Conservation (phyloP, 2,113 vertebrate genomes). For the Varanus komodoensis region DNA sequence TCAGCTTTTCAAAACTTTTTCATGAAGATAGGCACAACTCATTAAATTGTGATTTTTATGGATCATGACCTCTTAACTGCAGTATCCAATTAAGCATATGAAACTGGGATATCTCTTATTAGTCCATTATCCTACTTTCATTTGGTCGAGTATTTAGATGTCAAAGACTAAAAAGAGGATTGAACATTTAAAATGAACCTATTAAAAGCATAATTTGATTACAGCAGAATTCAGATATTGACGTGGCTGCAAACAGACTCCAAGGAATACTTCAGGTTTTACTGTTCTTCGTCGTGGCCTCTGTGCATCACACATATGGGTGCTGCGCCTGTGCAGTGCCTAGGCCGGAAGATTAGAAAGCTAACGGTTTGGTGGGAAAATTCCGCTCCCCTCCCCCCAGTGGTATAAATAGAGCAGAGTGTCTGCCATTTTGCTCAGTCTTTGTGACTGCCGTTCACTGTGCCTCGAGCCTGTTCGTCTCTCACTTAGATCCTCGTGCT, state of each 20-base stretch:
- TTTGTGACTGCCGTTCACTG: no score
- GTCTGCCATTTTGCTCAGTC: no score
- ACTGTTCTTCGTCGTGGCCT: no score
- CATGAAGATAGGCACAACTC: background rate
- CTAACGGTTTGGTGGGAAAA: no score
- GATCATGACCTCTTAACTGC: background rate
- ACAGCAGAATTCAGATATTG: background rate
- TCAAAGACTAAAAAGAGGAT: background rate
- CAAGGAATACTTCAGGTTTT: background rate
- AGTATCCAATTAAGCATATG: background rate
- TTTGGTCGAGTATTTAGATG: background rate
- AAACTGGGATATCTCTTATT: background rate
- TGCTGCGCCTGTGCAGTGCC: no score
- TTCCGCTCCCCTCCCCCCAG: no score
- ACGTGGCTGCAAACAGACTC: no score
- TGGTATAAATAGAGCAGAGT: no score
- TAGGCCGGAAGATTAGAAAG: no score
- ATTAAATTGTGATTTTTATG: constrained; percentile 2
- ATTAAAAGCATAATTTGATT: background rate
- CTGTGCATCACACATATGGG: no score
- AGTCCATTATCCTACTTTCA: background rate
- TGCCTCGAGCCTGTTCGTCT: no score
- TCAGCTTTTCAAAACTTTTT: background rate
- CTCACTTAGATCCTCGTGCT: no score
- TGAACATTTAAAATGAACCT: background rate